Evolutionary conservation across 2,797 vertebrate species (phyloP).

Genomic region (Capromys pilorides): DNA sequence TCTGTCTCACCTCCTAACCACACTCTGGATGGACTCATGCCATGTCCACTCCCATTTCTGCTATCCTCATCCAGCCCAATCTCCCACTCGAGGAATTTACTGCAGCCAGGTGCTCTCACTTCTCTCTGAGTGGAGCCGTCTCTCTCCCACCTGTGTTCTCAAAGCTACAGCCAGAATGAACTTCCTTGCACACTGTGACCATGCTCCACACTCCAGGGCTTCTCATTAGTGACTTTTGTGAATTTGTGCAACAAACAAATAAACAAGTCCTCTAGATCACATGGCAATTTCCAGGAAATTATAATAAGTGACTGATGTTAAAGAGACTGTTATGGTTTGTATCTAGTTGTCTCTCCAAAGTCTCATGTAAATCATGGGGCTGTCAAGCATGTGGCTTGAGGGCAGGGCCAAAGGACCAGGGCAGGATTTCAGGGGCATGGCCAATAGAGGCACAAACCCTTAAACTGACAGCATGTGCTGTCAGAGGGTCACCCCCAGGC

Average conservation of each 20-base stretch:
- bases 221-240: neutral
- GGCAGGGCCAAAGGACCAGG: too few species aligned
- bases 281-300: slow-evolving; percentile 11
- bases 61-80: too few species aligned
- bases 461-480: too few species aligned
- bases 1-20: neutral
- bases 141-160: neutral
- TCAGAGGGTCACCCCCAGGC: too few species aligned
- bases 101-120: neutral
- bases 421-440: too few species aligned
- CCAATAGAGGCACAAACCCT: too few species aligned
- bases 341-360: too few species aligned
- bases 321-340: too few species aligned
- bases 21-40: neutral
- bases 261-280: neutral
- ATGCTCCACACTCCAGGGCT: neutral
- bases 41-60: neutral
- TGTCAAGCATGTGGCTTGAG: too few species aligned
- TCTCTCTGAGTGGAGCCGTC: neutral
- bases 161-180: neutral
- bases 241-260: neutral
- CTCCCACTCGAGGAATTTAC: neutral
- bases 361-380: too few species aligned
- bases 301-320: neutral
- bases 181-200: neutral